phyloP scores from a whole-genome alignment of 2,113 vertebrate genomes.

The Larimichthys polyactis region DNA sequence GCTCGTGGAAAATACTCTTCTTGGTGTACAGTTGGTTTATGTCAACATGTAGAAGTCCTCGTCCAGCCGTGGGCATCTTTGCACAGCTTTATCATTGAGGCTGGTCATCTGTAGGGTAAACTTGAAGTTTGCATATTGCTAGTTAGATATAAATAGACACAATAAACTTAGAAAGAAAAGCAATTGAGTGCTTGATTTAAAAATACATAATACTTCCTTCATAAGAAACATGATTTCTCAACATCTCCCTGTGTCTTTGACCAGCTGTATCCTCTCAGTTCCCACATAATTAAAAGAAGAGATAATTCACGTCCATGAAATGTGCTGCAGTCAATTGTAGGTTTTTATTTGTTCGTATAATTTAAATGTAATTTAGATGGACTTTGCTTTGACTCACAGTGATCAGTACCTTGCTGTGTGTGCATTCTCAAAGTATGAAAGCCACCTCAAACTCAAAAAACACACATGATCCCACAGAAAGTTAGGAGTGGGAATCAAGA shows the following conservation, averaged over 20 bases:
- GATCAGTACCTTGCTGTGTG: background rate
- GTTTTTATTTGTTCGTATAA: no score
- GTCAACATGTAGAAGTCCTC: slow-evolving; percentile 25
- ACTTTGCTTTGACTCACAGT: background rate
- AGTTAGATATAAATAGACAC: no score
- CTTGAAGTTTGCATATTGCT: slow-evolving; percentile 5
- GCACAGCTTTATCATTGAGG: slow-evolving; percentile 21
- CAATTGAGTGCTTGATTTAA: no score
- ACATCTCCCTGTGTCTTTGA: background rate
- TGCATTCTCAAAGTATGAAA: slow-evolving; percentile 1
- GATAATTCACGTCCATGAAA: background rate
- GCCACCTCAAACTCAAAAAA: slow-evolving; percentile 18
- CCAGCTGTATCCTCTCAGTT: background rate
- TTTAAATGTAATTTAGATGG: background rate
- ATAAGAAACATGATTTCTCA: background rate
- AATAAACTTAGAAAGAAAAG: no score
- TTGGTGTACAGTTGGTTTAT: slow-evolving; percentile 40
- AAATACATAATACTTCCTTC: no score
- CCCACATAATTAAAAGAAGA: background rate
- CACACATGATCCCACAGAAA: slow-evolving; percentile 32
- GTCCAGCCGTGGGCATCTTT: slow-evolving; percentile 30
- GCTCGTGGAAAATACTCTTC: background rate
- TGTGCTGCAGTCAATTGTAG: background rate
- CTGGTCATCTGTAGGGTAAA: background rate
- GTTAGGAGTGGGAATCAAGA: slow-evolving; percentile 45